Base-by-base conservation (phyloP, 2,888 invertebrate genomes). In the Noctua fimbriata region DNA sequence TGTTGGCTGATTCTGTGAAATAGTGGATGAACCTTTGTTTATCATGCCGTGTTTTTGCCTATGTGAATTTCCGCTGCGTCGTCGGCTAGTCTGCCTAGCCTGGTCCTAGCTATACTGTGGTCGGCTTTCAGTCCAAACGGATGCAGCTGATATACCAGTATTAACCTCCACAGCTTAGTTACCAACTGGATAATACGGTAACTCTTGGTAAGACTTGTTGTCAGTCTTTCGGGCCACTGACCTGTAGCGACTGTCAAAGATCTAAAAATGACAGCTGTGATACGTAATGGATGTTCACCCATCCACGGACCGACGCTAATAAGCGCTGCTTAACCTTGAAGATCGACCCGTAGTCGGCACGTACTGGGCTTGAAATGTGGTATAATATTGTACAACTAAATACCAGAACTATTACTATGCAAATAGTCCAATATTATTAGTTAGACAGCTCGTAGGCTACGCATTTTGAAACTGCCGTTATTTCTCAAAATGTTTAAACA, bases 371-470 rank as follows among this genome's bases (percentile, higher is more conserved):
- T 14, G n/a, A 18, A 44, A 24, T 32, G 24, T 47, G 6, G 52
- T 18, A 66, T 32, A 47, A 60, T 32, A 41, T 32, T 69, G 16
- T 70, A 47, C 9, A 78, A 72, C 55, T n/a, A 78, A 77, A 81
- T 76, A 76, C 66, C 49, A 82, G 55, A 77, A 77, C 71, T 14
- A 72, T 84, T 87, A 89, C 70, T 78, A 87, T 89, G 69, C 58
- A 78, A 87, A 81, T 88, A 65, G 28, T 72, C 28, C 12, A 21
- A 60, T 63, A 87, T 47, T 55, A 84, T 79, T 79, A 66, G 76
- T 55, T 65, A 78, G 32, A 14, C 58, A 70, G 36, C 41, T 65
- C 16, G 67, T 32, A 66, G 32, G 63, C 72, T 60, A 36, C 47
- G 60, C 71, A 74, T 52, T 77, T 69, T 66, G 16, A 81, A 81